Evolutionary conservation across 1,140 invertebrate genomes (phyloP).

Genomic region (Philaenus spumarius): DNA sequence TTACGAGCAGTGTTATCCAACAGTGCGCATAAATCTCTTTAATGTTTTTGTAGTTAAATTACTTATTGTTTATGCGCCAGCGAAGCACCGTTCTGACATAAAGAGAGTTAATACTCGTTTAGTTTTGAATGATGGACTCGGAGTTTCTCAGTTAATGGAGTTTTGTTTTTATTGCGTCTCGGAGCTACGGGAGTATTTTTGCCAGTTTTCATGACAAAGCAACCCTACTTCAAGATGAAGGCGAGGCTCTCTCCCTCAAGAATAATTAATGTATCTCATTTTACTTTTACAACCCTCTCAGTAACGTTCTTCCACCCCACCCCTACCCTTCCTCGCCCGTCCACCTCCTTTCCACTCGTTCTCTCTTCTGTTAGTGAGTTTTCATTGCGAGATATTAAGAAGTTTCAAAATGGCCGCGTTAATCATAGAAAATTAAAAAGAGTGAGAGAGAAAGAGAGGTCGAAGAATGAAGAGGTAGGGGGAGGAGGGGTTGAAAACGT

Average conservation of each 20-base stretch:
- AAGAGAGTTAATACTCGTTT: conserved; percentile 13
- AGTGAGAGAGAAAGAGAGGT: conserved; percentile 24
- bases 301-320: conserved; percentile 7
- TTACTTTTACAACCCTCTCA: conserved; percentile 29
- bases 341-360: neutral
- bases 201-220: conserved; percentile 15
- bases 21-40: conserved; percentile 10
- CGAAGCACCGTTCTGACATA: neutral
- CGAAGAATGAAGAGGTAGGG: conserved; percentile 10
- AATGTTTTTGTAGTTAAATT: conserved; percentile 19
- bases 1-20: neutral
- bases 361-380: conserved; percentile 19
- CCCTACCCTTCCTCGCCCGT: neutral
- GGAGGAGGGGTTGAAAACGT: conserved; percentile 3
- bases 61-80: conserved; percentile 16
- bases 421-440: conserved; percentile 32
- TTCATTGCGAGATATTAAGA: conserved; percentile 32
- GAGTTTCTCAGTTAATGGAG: conserved; percentile 6
- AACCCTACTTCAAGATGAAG: conserved; percentile 9
- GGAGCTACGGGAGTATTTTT: conserved; percentile 10
- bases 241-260: conserved; percentile 15
- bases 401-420: conserved; percentile 32
- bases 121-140: conserved; percentile 12
- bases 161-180: conserved; percentile 13
- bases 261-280: conserved; percentile 34